Percentiles rank a stretch among this genome's conserved stretches.
phyloP scores from a whole-genome alignment of 1,140 invertebrate species.

The Mercenaria mercenaria region DNA sequence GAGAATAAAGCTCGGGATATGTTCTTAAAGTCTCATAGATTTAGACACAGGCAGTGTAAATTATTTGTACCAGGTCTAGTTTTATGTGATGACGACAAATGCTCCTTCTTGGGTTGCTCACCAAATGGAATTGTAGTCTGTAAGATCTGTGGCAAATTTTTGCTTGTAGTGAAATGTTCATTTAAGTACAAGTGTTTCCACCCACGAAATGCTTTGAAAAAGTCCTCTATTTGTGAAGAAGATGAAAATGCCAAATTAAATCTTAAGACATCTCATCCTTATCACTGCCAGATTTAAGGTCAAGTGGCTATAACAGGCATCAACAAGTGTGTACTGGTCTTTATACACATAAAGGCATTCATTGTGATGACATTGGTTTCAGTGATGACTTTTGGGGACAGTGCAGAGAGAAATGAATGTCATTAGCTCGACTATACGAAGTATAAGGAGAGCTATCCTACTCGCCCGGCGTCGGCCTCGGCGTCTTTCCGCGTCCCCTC shows the following conservation, averaged over 20 bases:
- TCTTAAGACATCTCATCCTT: neutral
- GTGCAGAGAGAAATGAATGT: no score
- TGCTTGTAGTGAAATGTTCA: slow-evolving; percentile 29
- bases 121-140: slow-evolving; percentile 32
- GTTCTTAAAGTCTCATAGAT: slow-evolving; percentile 24
- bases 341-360: no score
- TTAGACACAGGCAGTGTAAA: slow-evolving; percentile 26
- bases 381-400: no score
- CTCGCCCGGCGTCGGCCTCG: no score
- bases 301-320: slow-evolving; percentile 48
- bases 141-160: slow-evolving; percentile 23
- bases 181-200: slow-evolving; percentile 25
- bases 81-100: neutral
- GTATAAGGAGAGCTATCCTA: no score
- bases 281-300: slow-evolving; percentile 37
- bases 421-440: no score
- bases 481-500: no score
- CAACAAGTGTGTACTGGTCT: no score
- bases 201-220: slow-evolving; percentile 33
- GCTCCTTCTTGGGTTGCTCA: neutral
- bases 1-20: slow-evolving; percentile 20
- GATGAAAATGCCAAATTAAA: slow-evolving; percentile 5
- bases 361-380: no score
- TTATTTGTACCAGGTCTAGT: slow-evolving; percentile 10
- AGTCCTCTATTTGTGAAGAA: neutral